These are phyloP conservation scores for Aphaenogaster ashmeadi DNA, from an alignment of 1,140 invertebrate genomes.

Conservation along the genomic window DNA sequence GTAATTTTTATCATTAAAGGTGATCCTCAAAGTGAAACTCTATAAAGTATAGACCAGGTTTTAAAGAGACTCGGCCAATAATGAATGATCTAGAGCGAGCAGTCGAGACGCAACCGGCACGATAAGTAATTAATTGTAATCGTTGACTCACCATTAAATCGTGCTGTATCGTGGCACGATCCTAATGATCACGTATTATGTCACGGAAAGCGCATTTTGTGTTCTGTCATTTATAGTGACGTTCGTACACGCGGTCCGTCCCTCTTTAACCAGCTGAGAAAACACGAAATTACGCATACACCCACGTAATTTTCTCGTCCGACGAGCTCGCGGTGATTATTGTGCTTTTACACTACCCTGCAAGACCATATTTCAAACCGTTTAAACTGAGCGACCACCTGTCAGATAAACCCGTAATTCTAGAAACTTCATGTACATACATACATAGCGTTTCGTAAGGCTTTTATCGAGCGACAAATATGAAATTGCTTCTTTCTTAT, in stretches of 20 bases:
- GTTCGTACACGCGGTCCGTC: neutral
- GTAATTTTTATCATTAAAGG: slow-evolving; percentile 21
- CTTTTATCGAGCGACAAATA: slow-evolving; percentile 9
- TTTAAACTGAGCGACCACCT: slow-evolving; percentile 49
- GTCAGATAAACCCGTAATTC: slow-evolving; percentile 59
- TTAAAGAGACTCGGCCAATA: slow-evolving; percentile 20
- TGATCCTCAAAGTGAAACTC: slow-evolving; percentile 13
- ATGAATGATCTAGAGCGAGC: slow-evolving; percentile 34
- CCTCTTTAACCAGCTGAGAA: slow-evolving; percentile 54
- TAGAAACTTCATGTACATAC: neutral
- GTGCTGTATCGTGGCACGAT: slow-evolving; percentile 66
- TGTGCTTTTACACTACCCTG: neutral
- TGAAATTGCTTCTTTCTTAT: neutral
- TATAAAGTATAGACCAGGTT: neutral
- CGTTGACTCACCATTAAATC: slow-evolving; percentile 76
- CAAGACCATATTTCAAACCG: slow-evolving; percentile 49
- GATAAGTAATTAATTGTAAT: slow-evolving; percentile 71
- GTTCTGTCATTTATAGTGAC: slow-evolving; percentile 9
- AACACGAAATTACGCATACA: slow-evolving; percentile 58
- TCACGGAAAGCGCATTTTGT: slow-evolving; percentile 62
- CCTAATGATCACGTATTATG: slow-evolving; percentile 71
- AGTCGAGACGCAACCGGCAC: slow-evolving; percentile 25
- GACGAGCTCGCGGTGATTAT: slow-evolving; percentile 38
- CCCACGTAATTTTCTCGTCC: slow-evolving; percentile 47
- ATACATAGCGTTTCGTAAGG: slow-evolving; percentile 18